phyloP scores from a whole-genome alignment of 2,888 invertebrate species.

The Microctonus brassicae region DNA sequence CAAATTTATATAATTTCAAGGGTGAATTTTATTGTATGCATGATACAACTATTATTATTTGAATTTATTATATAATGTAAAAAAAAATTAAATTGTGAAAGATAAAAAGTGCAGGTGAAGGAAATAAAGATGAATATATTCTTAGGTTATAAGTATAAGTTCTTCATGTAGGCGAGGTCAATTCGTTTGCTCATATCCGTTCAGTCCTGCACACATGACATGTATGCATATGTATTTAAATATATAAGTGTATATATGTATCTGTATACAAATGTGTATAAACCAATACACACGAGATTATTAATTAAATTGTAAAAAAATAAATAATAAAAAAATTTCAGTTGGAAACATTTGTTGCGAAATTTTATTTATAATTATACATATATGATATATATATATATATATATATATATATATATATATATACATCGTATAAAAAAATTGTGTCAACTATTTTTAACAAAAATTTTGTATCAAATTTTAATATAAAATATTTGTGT shows the following conservation, averaged over 20 bases:
- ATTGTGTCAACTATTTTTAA: too few species aligned
- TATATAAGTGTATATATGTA: background rate
- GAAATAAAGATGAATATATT: background rate
- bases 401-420: too few species aligned
- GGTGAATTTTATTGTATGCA: too few species aligned
- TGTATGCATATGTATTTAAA: background rate
- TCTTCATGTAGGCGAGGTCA: slow-evolving; percentile 11
- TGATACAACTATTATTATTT: too few species aligned
- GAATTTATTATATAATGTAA: background rate
- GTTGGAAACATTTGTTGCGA: background rate
- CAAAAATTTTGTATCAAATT: too few species aligned
- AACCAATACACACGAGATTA: background rate
- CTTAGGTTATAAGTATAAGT: background rate
- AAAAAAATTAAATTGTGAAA: background rate
- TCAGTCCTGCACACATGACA: background rate
- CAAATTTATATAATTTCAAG: too few species aligned
- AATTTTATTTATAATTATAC: background rate
- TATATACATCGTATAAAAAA: too few species aligned
- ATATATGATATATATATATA: too few species aligned
- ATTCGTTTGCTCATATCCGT: slow-evolving; percentile 16
- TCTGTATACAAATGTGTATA: too few species aligned
- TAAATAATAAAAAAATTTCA: background rate
- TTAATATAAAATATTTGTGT: too few species aligned
- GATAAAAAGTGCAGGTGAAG: background rate
- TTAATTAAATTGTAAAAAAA: background rate